phyloP scores from a whole-genome alignment of 2,113 vertebrate species.

The Aspidoscelis tigris region DNA sequence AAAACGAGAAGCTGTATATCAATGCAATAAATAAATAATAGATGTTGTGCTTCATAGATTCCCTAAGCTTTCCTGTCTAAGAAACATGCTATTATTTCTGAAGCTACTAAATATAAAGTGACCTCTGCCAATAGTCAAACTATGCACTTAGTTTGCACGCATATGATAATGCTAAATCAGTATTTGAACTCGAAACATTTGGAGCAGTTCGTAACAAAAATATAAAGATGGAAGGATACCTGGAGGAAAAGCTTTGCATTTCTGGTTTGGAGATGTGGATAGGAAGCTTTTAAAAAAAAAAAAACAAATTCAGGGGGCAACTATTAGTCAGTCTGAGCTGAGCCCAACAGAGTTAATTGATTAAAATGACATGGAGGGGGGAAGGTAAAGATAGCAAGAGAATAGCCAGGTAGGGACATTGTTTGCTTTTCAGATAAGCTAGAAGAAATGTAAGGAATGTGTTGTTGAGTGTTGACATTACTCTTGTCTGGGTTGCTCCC shows the following conservation, averaged over 20 bases:
- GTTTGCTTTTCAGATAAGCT: not conserved
- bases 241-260: not conserved
- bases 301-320: not conserved
- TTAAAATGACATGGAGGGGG: not conserved
- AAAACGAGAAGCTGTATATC: too few relatives aligned
- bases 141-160: not conserved
- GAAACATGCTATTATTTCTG: not conserved
- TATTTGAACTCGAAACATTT: not conserved
- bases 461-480: not conserved
- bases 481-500: not conserved
- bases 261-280: not conserved
- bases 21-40: not conserved
- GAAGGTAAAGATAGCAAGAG: not conserved
- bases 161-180: not conserved
- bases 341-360: not conserved
- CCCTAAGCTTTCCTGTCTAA: not conserved
- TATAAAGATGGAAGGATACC: not conserved
- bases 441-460: conserved; percentile 4
- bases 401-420: not conserved
- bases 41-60: not conserved
- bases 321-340: not conserved
- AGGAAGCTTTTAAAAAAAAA: not conserved
- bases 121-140: not conserved
- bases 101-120: not conserved
- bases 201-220: not conserved